phyloP scores from a whole-genome alignment of 2,888 invertebrate genomes.

The Nesidiocoris tenuis region DNA sequence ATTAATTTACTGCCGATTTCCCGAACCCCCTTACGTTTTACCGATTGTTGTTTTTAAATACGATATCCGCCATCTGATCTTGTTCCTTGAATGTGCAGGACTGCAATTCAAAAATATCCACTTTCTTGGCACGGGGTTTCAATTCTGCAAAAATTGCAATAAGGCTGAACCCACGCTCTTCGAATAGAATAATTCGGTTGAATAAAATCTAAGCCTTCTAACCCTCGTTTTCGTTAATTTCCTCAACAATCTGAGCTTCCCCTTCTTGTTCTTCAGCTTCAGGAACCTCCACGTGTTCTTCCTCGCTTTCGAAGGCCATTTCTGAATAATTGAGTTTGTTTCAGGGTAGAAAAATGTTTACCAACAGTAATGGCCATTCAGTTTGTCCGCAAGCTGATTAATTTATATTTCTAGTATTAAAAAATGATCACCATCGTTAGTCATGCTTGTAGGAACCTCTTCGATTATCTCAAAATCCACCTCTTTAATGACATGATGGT shows the following conservation, averaged over 20 bases:
- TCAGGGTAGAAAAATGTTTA: too few relatives aligned
- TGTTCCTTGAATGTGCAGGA: conserved; percentile 27
- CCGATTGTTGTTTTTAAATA: conserved; percentile 27
- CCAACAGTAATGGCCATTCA: too few relatives aligned
- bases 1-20: too few relatives aligned
- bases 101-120: conserved; percentile 17
- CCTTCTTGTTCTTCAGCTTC: conserved; percentile 9
- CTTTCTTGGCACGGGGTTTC: background rate
- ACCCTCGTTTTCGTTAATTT: background rate
- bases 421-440: too few relatives aligned
- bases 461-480: background rate
- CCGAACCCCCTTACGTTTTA: too few relatives aligned
- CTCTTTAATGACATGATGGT: background rate
- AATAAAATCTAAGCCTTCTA: too few relatives aligned
- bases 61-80: conserved; percentile 40
- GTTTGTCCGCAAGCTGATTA: too few relatives aligned
- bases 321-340: too few relatives aligned
- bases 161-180: too few relatives aligned
- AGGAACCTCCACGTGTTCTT: conserved; percentile 9
- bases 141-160: background rate
- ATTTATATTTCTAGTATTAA: too few relatives aligned
- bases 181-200: too few relatives aligned
- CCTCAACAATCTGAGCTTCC: background rate
- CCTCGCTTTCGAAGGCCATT: background rate
- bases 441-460: too few relatives aligned